Conservation (phyloP, 1,140 invertebrate species). For the Aradophagus sp. region DNA sequence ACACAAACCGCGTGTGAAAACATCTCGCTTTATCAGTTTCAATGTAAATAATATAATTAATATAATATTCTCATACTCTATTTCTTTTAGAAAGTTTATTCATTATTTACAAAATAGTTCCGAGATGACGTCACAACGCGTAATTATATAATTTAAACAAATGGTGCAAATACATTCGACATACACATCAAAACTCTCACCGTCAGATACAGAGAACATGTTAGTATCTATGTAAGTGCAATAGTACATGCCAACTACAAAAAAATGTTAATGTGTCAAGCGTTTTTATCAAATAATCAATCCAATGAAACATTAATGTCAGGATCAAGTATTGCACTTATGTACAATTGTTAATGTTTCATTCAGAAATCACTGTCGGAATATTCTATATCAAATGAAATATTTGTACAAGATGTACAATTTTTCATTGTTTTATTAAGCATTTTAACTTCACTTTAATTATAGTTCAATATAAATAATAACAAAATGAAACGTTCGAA, state of each 20-base stretch:
- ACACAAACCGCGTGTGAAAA: slow-evolving; percentile 32
- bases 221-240: slow-evolving; percentile 67
- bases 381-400: slow-evolving; percentile 34
- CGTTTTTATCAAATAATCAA: slow-evolving; percentile 13
- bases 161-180: slow-evolving; percentile 73
- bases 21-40: slow-evolving; percentile 29
- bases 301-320: slow-evolving; percentile 16
- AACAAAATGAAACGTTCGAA: too few species aligned
- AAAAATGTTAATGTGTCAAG: slow-evolving; percentile 58
- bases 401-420: slow-evolving; percentile 47
- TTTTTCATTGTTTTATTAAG: too few species aligned
- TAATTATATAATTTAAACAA: slow-evolving; percentile 57
- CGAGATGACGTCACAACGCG: slow-evolving; percentile 48
- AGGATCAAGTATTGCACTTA: background rate
- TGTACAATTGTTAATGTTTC: slow-evolving; percentile 14
- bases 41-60: background rate
- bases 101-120: slow-evolving; percentile 3
- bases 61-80: too few species aligned
- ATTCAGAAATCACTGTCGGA: slow-evolving; percentile 40
- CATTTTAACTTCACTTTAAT: too few species aligned
- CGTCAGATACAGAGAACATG: slow-evolving; percentile 73
- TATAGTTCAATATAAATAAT: too few species aligned
- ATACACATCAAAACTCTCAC: slow-evolving; percentile 76
- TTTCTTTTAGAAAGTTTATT: too few species aligned
- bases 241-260: slow-evolving; percentile 69